These are phyloP conservation scores for Procambarus clarkii DNA, from an alignment of 1,140 invertebrate species.

Conservation along the genomic window DNA sequence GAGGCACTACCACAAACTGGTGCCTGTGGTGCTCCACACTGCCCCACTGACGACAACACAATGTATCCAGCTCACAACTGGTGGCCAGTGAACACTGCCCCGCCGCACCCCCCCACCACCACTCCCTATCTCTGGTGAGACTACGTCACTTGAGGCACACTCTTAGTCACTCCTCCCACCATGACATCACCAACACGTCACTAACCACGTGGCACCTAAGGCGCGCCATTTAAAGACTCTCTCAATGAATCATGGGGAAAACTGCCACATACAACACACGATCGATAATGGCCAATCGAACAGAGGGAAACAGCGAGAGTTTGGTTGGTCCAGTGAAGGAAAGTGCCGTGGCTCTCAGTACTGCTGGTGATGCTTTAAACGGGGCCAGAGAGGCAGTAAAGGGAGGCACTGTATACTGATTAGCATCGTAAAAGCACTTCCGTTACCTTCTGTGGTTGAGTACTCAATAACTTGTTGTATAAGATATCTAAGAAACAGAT, in stretches of 20 bases:
- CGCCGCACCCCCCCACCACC: slow-evolving; percentile 2
- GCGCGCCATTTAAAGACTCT: background rate
- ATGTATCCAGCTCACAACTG: slow-evolving; percentile 1
- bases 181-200: slow-evolving; percentile 41
- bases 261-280: background rate
- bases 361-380: too few species aligned
- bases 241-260: slow-evolving; percentile 33
- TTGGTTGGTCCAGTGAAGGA: too few species aligned
- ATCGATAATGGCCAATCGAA: too few species aligned
- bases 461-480: too few species aligned
- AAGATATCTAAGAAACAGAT: too few species aligned
- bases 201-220: slow-evolving; percentile 5
- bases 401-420: too few species aligned
- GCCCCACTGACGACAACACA: slow-evolving; percentile 3
- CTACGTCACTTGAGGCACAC: slow-evolving; percentile 27
- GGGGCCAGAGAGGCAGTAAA: too few species aligned
- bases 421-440: too few species aligned
- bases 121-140: slow-evolving; percentile 5
- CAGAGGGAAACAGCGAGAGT: too few species aligned
- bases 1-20: too few species aligned
- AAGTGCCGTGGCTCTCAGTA: too few species aligned
- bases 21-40: background rate
- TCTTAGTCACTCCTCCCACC: slow-evolving; percentile 6
- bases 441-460: too few species aligned
- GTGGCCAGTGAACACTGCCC: background rate